phyloP scores from a whole-genome alignment of 2,888 invertebrate species.

The Eupithecia pulchellata region DNA sequence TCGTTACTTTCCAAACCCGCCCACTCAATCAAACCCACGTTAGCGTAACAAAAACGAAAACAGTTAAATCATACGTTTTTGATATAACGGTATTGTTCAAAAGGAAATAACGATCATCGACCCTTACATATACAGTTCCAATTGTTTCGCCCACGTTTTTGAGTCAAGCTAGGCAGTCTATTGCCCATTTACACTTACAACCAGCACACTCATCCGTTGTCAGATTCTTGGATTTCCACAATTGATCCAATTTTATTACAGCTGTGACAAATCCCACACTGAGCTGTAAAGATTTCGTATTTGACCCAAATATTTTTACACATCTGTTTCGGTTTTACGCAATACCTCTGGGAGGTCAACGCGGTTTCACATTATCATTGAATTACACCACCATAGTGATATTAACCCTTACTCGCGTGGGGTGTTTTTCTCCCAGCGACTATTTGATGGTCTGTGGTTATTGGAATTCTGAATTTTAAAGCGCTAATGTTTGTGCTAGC shows the following conservation, averaged over 20 bases:
- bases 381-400: neutral
- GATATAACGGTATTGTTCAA: slow-evolving; percentile 33
- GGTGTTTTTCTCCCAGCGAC: no score
- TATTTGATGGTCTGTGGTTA: no score
- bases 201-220: neutral
- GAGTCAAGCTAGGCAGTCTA: slow-evolving; percentile 11
- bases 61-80: slow-evolving; percentile 11
- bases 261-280: slow-evolving; percentile 1
- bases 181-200: slow-evolving; percentile 25
- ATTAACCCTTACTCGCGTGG: no score
- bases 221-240: neutral
- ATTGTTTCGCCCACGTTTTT: slow-evolving; percentile 26
- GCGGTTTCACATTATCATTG: neutral
- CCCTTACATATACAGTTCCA: slow-evolving; percentile 21
- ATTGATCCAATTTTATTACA: slow-evolving; percentile 1
- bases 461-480: no score
- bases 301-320: slow-evolving; percentile 4
- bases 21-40: slow-evolving; percentile 31
- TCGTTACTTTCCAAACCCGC: slow-evolving; percentile 5
- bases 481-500: no score
- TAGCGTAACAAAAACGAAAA: slow-evolving; percentile 1
- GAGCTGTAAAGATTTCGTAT: neutral
- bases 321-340: slow-evolving; percentile 1
- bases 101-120: slow-evolving; percentile 34
- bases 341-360: neutral